Base-by-base conservation (phyloP, 2,113 vertebrate genomes). In the Ceratotherium simum region DNA sequence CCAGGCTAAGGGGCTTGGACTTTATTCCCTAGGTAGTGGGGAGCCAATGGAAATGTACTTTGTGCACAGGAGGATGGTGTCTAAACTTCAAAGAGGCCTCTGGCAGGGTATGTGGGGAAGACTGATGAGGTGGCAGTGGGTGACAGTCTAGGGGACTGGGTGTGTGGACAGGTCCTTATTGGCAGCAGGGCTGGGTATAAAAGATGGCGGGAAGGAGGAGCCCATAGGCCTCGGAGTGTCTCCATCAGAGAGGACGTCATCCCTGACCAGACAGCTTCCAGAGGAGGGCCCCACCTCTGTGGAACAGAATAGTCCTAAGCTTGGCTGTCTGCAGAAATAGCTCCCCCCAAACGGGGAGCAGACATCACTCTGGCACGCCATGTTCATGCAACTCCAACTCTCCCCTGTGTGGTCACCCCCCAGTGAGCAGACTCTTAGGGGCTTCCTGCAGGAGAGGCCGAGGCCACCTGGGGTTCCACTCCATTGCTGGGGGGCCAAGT, bases 331-430 rank as follows among this genome's bases (percentile, higher is more conserved):
- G 46, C 64, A n/a, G n/a, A 5, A 48, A 58, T 23, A 29, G 36
- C 18, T n/a, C 65, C 39, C 27, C 27, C 42, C 20, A 29, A 21
- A 0, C 1, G 11, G 64, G 62, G 72, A 88, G 54, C 80, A 3
- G 58, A 18, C 18, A 9, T n/a, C 46, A 11, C 36, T 56, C 29
- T 17, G 17, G 18, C 10, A 3, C 0, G 2, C 23, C 18, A 3
- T 11, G 54, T 36, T 67, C 46, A 0, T 0, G 3, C 3, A 14
- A 20, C 42, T 36, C 79, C 1, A 3, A 46, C 36, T n/a, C 29
- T 76, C n/a, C 9, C 7, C 29, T 17, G 31, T 14, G 39, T 0
- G 17, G 10, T 20, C 10, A 6, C 3, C 36, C 1, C 17, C 36
- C 6, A 42, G 8, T 0, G 23, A 72, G n/a, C 33, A 91, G 62